A percentile compares a stretch with the other conserved stretches of the same genome.
These are phyloP conservation scores for Tuberolachnus salignus DNA, from an alignment of 2,888 invertebrate species.

Conservation along the genomic window DNA sequence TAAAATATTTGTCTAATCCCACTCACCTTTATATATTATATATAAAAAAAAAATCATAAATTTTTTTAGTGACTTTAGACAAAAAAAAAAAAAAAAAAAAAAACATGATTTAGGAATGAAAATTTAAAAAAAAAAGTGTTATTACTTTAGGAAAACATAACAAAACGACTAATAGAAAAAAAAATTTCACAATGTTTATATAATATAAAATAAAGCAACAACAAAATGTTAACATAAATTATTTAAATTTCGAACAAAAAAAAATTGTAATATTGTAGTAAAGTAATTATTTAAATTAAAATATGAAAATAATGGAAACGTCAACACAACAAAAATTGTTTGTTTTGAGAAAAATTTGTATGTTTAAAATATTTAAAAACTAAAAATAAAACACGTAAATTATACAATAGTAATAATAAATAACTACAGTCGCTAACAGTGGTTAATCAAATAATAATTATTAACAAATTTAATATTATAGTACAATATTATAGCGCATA, in stretches of 20 bases:
- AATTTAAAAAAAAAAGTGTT: constrained; percentile 49
- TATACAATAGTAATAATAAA: constrained; percentile 43
- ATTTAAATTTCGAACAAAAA: constrained; percentile 48
- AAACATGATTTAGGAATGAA: constrained; percentile 54
- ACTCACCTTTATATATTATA: constrained; percentile 50
- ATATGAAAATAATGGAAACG: constrained; percentile 55
- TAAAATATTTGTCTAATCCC: constrained; percentile 53
- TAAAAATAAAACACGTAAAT: constrained; percentile 53
- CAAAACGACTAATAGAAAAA: constrained; percentile 55
- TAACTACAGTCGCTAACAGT: constrained; percentile 51
- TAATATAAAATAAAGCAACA: constrained; percentile 54
- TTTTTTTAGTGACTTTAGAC: constrained; percentile 43
- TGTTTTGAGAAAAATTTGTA: constrained; percentile 49
- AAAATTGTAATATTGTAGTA: constrained; percentile 32
- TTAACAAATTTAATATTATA: neutral
- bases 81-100: constrained; percentile 36
- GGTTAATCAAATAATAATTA: constrained; percentile 52
- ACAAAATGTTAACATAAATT: constrained; percentile 55
- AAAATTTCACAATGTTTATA: constrained; percentile 51
- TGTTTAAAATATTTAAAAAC: constrained; percentile 46
- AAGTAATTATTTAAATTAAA: constrained; percentile 46
- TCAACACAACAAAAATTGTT: constrained; percentile 43
- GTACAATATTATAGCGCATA: constrained; percentile 19
- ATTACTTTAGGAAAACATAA: constrained; percentile 56
- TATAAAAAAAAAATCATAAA: constrained; percentile 46